Evolutionary conservation across 23 tunicate genomes (phyloP).

Genomic region (Styela clava): DNA sequence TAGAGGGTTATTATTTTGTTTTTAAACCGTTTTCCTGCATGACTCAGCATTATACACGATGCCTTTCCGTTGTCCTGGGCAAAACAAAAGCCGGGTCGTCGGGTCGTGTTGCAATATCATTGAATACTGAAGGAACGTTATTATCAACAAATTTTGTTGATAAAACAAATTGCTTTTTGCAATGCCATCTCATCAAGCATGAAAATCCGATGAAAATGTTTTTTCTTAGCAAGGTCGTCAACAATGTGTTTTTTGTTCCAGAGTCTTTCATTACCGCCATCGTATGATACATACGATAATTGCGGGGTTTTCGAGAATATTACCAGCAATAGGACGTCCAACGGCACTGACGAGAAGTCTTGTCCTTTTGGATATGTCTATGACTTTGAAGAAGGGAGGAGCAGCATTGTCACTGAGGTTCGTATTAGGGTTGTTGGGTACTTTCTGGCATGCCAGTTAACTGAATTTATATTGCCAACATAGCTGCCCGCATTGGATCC

Average conservation of each 20-base stretch:
- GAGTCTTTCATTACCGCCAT: neutral
- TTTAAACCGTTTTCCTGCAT: too few relatives aligned
- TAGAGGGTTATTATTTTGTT: too few relatives aligned
- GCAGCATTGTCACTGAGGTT: constrained; percentile 46
- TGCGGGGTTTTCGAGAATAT: neutral
- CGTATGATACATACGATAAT: neutral
- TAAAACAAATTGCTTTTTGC: too few relatives aligned
- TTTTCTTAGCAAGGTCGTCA: neutral
- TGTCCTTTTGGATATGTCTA: constrained; percentile 29
- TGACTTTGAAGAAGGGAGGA: constrained; percentile 31
- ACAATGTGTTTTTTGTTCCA: neutral
- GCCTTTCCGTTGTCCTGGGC: too few relatives aligned
- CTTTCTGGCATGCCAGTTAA: too few relatives aligned
- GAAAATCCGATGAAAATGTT: neutral
- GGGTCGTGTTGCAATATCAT: too few relatives aligned
- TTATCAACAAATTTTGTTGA: too few relatives aligned
- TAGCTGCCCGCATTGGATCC: too few relatives aligned
- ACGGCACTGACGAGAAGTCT: neutral
- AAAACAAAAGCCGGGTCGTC: too few relatives aligned
- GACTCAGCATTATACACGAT: too few relatives aligned
- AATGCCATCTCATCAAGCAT: neutral
- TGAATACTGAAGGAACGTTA: too few relatives aligned
- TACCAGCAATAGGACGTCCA: neutral
- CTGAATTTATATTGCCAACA: too few relatives aligned
- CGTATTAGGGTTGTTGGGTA: neutral